phyloP scores from a whole-genome alignment of 2,797 vertebrate species.

The Malurus leucopterus region DNA sequence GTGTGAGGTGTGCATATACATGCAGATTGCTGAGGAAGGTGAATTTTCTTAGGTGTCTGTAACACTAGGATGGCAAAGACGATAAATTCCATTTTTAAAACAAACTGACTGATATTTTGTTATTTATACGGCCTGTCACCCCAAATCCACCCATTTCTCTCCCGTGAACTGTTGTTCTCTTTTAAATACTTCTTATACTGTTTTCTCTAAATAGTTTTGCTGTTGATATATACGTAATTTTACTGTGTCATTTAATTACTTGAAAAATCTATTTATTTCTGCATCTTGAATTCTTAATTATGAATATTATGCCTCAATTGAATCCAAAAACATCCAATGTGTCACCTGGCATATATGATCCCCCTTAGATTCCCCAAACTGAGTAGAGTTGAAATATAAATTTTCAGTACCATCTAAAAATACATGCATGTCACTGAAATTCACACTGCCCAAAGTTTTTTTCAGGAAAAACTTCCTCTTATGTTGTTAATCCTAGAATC shows the following conservation, averaged over 20 bases:
- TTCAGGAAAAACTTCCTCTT: neutral
- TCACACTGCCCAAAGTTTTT: neutral
- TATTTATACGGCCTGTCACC: neutral
- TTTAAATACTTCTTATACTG: neutral
- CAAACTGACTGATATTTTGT: neutral
- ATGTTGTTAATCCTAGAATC: neutral
- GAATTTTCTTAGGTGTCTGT: neutral
- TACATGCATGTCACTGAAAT: neutral
- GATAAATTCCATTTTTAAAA: neutral
- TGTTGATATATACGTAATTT: neutral
- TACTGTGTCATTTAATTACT: neutral
- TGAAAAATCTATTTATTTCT: conserved; percentile 6
- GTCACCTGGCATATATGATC: neutral
- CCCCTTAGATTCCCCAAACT: neutral
- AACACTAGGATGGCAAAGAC: neutral
- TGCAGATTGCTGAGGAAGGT: neutral
- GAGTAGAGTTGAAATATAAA: neutral
- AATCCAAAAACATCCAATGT: neutral
- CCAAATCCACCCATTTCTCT: neutral
- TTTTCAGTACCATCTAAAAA: neutral
- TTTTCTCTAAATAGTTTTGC: neutral
- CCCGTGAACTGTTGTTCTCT: neutral
- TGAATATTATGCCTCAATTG: neutral
- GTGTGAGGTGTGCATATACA: accelerated
- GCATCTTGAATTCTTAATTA: neutral